Percentiles rank a stretch among this genome's conserved stretches.
Evolutionary conservation across 2,797 vertebrate genomes (phyloP).

Genomic region (Rhinella marina): DNA sequence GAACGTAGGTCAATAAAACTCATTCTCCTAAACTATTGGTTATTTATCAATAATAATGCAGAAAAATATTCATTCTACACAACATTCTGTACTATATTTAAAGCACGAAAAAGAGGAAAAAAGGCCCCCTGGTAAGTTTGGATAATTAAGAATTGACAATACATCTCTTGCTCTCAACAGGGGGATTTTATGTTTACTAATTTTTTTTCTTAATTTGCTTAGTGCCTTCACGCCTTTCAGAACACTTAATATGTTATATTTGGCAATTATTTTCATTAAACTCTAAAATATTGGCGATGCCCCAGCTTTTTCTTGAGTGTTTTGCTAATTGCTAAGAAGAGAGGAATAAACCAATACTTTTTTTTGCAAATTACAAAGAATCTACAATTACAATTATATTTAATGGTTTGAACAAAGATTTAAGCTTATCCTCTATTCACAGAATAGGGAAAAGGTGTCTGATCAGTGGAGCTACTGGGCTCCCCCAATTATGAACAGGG

Average conservation of each 20-base stretch:
- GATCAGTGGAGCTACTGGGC: too few relatives aligned
- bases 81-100: neutral
- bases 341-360: neutral
- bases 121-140: conserved; percentile 35
- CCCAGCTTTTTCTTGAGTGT: neutral
- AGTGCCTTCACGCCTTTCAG: conserved; percentile 26
- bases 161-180: conserved; percentile 20
- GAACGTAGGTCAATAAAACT: conserved; percentile 26
- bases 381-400: too few relatives aligned
- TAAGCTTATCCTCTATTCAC: too few relatives aligned
- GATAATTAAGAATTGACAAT: conserved; percentile 57
- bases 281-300: conserved; percentile 2
- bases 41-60: conserved; percentile 16
- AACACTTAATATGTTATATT: conserved; percentile 35
- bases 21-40: conserved; percentile 9
- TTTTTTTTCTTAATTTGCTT: conserved; percentile 32
- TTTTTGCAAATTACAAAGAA: neutral
- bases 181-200: conserved; percentile 20
- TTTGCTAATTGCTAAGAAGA: neutral
- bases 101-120: neutral
- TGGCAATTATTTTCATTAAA: conserved; percentile 11
- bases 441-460: too few relatives aligned
- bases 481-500: too few relatives aligned
- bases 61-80: neutral
- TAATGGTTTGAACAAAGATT: too few relatives aligned